Base-by-base conservation (phyloP, 1,140 invertebrate species). In the Diorhabda carinulata region DNA sequence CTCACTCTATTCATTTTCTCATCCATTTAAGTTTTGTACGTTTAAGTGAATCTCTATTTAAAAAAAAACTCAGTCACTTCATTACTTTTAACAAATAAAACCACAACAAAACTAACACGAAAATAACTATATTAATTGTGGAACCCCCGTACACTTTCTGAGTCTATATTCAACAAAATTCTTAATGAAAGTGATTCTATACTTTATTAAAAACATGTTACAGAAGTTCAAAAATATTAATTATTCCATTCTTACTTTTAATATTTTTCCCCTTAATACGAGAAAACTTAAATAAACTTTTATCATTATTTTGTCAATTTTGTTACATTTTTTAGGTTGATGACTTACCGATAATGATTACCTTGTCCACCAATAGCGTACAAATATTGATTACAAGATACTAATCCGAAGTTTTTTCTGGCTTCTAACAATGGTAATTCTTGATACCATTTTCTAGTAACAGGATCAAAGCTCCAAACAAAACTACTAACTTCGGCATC, bases 351-450 rank as follows among this genome's bases (percentile, higher is more conserved):
- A 41, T 43, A 60, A 43, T 85, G 83, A 72, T 83, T 84, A 76
- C 86, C 86, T 79, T 87, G 86, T 40, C 87, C 87, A 44, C 87
- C 87, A 68, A 89, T 86, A 3, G 85, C 87, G 71, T 84, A 88
- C 65, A 89, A 76, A 59, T 83, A 84, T 75, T 85, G 84, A 10
- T 83, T 80, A 73, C 83, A 83, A 0, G 84, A 84, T 8, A 87
- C 83, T 2, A 88, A 76, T 5, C 85, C 86, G 70, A 88, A 88
- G 76, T 87, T 87, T 78, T 86, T 87, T 70, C 87, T 81, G 3
- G 85, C 78, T 43, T 81, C 82, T 5, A 81, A 78, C 68, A 89
- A 81, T 8, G 80, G 82, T 10, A 83, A 78, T 74, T 88, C 87
- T 64, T 81, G 84, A 75, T 81, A 86, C 87, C 87, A 88, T n/a